phyloP scores from a whole-genome alignment of 1,140 invertebrate genomes.

The Thaumatotibia leucotreta region DNA sequence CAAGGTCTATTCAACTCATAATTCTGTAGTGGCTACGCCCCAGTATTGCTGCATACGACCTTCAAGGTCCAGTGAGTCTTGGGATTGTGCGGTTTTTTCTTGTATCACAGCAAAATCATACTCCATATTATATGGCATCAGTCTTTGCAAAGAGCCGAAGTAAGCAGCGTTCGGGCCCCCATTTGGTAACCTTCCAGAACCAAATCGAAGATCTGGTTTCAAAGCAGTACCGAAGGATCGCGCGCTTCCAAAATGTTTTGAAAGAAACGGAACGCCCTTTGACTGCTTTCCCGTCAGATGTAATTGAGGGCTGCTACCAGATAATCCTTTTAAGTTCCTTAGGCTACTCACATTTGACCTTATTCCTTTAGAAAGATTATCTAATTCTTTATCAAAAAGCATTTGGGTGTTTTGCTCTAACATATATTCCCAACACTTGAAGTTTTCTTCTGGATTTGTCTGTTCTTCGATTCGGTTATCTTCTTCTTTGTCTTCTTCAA shows the following conservation, averaged over 20 bases:
- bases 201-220: constrained; percentile 70
- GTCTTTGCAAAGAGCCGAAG: constrained; percentile 87
- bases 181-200: constrained; percentile 70
- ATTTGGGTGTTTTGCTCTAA: constrained; percentile 93
- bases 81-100: constrained; percentile 79
- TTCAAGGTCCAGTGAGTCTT: constrained; percentile 86
- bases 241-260: constrained; percentile 87
- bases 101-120: constrained; percentile 90
- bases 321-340: constrained; percentile 73
- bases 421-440: constrained; percentile 96
- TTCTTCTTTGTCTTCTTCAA: constrained; percentile 80
- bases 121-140: constrained; percentile 91
- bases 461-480: constrained; percentile 76
- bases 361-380: constrained; percentile 84
- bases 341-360: constrained; percentile 69
- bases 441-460: constrained; percentile 86
- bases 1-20: constrained; percentile 72
- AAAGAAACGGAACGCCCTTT: constrained; percentile 79
- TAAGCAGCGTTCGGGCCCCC: constrained; percentile 90
- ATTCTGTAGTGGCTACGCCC: constrained; percentile 90
- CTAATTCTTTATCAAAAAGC: constrained; percentile 91
- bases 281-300: constrained; percentile 64
- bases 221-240: constrained; percentile 76
- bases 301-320: constrained; percentile 78
- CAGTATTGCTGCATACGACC: constrained; percentile 91